Conservation (phyloP, 2,797 vertebrate genomes). For the Schizopygopsis pylzovi region DNA sequence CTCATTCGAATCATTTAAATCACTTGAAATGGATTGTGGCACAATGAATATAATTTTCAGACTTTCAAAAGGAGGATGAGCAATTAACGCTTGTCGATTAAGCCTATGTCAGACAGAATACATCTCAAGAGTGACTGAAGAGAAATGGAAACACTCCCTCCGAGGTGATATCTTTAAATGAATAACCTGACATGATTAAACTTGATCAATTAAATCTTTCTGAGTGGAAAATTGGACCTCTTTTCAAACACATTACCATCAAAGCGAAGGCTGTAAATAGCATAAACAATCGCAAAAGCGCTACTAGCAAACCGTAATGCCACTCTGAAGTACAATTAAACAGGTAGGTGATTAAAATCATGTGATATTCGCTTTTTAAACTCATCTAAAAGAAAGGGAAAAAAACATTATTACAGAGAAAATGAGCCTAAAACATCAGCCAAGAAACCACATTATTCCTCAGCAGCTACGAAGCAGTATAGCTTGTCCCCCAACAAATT, state of each 20-base stretch:
- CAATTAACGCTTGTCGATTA: constrained; percentile 60
- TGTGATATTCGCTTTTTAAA: constrained; percentile 9
- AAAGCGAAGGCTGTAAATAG: constrained; percentile 14
- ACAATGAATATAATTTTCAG: constrained; percentile 54
- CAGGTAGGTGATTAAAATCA: constrained; percentile 22
- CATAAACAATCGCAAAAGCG: neutral
- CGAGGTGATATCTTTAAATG: constrained; percentile 36
- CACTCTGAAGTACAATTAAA: constrained; percentile 6
- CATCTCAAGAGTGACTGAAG: constrained; percentile 40
- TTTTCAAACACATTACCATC: constrained; percentile 38
- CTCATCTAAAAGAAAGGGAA: neutral
- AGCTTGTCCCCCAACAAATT: constrained; percentile 37
- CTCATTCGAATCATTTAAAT: constrained; percentile 47
- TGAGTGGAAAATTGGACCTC: constrained; percentile 42
- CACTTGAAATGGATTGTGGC: constrained; percentile 55
- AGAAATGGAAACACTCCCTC: constrained; percentile 50
- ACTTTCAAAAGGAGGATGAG: constrained; percentile 52
- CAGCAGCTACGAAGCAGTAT: constrained; percentile 21
- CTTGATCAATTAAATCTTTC: constrained; percentile 50
- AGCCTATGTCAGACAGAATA: constrained; percentile 49
- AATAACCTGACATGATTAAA: constrained; percentile 53
- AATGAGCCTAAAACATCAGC: constrained; percentile 13
- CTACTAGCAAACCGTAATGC: neutral
- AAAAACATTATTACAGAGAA: neutral
- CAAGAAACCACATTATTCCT: constrained; percentile 18